Percentiles rank a stretch among this genome's conserved stretches.
Conservation (phyloP, 2,888 invertebrate species). For the Belgica antarctica region DNA sequence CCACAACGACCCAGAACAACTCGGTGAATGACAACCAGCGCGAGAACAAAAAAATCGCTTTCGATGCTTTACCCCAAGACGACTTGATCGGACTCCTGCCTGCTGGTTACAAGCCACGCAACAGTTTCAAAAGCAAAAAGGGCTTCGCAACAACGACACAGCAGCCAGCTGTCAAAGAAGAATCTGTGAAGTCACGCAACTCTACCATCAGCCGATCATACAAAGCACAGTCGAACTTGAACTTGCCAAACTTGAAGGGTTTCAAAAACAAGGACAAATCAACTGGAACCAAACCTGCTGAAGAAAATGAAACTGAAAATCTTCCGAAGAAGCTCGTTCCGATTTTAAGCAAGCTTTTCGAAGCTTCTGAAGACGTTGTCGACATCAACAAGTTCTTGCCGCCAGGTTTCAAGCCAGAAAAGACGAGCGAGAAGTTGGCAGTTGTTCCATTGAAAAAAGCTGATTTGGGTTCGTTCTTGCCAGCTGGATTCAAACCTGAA, state of each 20-base stretch:
- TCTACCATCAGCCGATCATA: constrained; percentile 56
- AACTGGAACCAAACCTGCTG: neutral
- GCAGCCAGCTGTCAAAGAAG: constrained; percentile 47
- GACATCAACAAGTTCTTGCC: constrained; percentile 64
- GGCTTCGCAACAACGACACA: constrained; percentile 57
- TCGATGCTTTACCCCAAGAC: constrained; percentile 60
- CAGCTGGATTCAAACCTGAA: constrained; percentile 59
- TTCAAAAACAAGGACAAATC: constrained; percentile 28
- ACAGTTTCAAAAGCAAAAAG: constrained; percentile 58
- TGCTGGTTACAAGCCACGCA: constrained; percentile 61
- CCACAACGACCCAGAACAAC: constrained; percentile 53
- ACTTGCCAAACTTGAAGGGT: constrained; percentile 50
- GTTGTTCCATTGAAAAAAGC: constrained; percentile 47
- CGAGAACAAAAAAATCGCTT: constrained; percentile 51
- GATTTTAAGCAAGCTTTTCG: constrained; percentile 23
- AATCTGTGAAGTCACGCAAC: constrained; percentile 48
- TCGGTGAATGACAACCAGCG: constrained; percentile 45
- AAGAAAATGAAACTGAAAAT: constrained; percentile 16
- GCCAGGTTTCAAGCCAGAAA: constrained; percentile 62
- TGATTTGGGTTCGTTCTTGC: constrained; percentile 65
- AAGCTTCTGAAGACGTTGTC: constrained; percentile 50
- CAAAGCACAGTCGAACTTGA: constrained; percentile 61
- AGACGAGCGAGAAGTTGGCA: constrained; percentile 48
- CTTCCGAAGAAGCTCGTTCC: constrained; percentile 12
- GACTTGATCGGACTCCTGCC: constrained; percentile 64